Evolutionary conservation across 2,113 vertebrate genomes (phyloP).

Genomic region (Junco hyemalis): DNA sequence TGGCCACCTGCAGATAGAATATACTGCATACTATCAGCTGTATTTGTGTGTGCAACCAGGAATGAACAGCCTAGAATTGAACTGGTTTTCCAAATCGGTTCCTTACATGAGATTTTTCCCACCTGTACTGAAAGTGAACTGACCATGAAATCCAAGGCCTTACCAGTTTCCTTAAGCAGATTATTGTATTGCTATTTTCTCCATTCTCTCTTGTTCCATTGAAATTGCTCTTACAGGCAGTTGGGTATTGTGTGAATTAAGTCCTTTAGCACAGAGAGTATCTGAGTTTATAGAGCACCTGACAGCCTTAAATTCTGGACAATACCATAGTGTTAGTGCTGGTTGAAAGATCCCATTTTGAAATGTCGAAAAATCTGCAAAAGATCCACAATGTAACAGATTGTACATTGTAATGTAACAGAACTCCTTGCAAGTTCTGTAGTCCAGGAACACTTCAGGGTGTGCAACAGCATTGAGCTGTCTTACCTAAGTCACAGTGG

Average conservation of each 20-base stretch:
- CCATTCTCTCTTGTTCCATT: not conserved
- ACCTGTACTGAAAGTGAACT: not conserved
- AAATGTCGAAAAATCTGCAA: not conserved
- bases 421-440: not conserved
- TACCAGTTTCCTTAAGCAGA: not conserved
- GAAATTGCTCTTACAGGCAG: not conserved
- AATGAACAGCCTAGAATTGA: not conserved
- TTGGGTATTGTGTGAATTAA: not conserved
- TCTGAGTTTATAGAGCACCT: not conserved
- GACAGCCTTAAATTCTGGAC: not conserved
- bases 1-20: not conserved
- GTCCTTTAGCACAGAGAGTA: not conserved
- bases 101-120: not conserved
- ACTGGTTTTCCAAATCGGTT: not conserved
- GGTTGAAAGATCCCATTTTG: not conserved
- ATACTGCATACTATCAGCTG: not conserved
- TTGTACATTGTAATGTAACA: too few species aligned
- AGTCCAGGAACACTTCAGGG: not conserved
- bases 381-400: not conserved
- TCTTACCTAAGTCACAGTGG: not conserved
- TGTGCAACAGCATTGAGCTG: not conserved
- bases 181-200: not conserved
- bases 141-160: not conserved
- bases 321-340: not conserved
- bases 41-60: not conserved